Conservation (phyloP, 2,113 vertebrate species). For the Eclectus roratus region DNA sequence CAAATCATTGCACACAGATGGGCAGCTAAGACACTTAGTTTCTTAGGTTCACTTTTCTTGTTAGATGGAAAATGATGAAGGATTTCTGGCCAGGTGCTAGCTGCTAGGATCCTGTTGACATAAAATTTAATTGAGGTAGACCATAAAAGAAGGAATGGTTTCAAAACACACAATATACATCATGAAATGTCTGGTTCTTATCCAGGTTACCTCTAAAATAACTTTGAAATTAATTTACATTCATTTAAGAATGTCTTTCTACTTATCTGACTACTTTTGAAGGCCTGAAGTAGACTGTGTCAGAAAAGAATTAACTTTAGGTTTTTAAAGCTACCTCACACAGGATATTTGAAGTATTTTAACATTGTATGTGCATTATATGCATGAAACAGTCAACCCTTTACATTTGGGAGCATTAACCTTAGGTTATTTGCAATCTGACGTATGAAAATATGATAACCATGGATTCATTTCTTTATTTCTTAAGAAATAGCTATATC, state of each 20-base stretch:
- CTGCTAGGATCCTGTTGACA: fast-evolving
- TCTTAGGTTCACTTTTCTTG: neutral
- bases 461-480: neutral
- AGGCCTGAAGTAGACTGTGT: fast-evolving
- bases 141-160: neutral
- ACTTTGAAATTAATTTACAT: neutral
- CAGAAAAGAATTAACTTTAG: neutral
- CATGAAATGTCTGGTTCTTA: neutral
- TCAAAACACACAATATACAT: neutral
- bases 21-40: neutral
- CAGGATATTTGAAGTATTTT: neutral
- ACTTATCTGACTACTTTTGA: neutral
- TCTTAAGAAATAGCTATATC: neutral
- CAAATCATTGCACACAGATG: neutral
- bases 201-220: neutral
- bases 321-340: neutral
- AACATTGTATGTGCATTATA: neutral
- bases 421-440: neutral
- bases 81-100: neutral
- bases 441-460: neutral
- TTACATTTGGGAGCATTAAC: neutral
- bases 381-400: neutral
- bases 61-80: neutral
- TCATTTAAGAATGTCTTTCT: neutral
- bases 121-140: neutral